These are phyloP conservation scores for Meloe dianella DNA, from an alignment of 2,888 invertebrate species.

Conservation along the genomic window DNA sequence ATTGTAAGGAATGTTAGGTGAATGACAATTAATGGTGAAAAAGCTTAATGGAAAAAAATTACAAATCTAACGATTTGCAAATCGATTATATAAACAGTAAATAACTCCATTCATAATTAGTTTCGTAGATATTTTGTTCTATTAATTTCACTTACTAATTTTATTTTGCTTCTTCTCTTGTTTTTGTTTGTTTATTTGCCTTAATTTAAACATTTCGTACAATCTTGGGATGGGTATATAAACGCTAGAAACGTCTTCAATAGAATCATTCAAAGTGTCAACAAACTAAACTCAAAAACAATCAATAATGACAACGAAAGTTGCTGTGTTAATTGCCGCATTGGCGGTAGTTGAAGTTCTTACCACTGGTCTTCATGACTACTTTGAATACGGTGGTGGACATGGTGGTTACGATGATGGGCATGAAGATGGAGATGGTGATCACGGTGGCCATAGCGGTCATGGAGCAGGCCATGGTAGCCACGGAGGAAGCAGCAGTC, in stretches of 20 bases:
- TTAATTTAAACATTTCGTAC: background rate
- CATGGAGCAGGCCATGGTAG: no score
- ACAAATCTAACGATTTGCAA: background rate
- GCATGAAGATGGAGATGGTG: conserved; percentile 25
- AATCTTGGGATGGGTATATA: background rate
- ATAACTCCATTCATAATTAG: background rate
- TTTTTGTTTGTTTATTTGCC: background rate
- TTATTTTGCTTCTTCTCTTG: no score
- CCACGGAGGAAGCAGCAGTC: conserved; percentile 30
- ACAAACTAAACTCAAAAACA: background rate
- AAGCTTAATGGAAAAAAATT: no score
- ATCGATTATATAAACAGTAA: background rate
- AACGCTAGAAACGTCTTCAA: background rate
- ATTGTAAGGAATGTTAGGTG: background rate
- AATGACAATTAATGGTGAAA: background rate
- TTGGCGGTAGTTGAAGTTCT: background rate
- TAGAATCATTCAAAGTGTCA: background rate
- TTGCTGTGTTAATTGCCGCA: background rate
- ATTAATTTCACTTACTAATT: background rate
- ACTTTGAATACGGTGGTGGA: conserved; percentile 1
- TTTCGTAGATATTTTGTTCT: background rate
- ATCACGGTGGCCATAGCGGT: conserved; percentile 21
- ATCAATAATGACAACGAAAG: background rate
- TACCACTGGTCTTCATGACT: background rate
- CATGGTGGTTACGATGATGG: conserved; percentile 16